Conservation (phyloP, 2,113 vertebrate species). For the Chlorodrepanis virens region DNA sequence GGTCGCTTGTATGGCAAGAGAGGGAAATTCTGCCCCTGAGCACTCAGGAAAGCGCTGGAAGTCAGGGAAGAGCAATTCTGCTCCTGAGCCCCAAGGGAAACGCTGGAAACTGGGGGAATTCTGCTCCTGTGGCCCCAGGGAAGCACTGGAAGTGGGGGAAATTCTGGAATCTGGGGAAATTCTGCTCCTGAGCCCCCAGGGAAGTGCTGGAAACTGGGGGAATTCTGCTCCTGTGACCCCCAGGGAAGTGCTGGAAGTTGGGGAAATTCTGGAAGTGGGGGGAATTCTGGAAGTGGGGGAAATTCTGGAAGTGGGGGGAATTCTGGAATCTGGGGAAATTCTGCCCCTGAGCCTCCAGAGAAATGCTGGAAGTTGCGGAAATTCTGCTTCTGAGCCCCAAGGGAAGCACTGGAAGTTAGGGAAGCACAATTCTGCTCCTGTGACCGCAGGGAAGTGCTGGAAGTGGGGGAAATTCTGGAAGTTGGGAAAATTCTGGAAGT, state of each 20-base stretch:
- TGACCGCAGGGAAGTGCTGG: accelerated
- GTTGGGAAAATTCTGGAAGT: accelerated
- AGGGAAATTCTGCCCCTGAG: background rate
- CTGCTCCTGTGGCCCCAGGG: no score
- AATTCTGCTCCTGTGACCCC: background rate
- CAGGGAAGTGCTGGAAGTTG: background rate
- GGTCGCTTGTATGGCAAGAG: accelerated
- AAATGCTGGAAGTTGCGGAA: background rate
- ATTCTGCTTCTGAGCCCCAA: no score
- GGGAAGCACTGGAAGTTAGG: background rate
- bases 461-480: background rate
- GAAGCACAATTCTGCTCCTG: background rate
- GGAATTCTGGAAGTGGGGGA: no score
- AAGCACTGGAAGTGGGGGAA: no score
- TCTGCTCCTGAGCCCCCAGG: no score
- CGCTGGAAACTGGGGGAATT: background rate
- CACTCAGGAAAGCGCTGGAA: background rate
- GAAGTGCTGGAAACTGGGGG: accelerated
- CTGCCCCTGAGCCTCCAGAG: background rate
- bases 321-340: background rate
- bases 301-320: background rate
- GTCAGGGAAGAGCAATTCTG: no score
- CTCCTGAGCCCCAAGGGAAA: no score
- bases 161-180: background rate
- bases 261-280: no score